phyloP scores from a whole-genome alignment of 1,140 invertebrate species.

The Dinoponera quadriceps region DNA sequence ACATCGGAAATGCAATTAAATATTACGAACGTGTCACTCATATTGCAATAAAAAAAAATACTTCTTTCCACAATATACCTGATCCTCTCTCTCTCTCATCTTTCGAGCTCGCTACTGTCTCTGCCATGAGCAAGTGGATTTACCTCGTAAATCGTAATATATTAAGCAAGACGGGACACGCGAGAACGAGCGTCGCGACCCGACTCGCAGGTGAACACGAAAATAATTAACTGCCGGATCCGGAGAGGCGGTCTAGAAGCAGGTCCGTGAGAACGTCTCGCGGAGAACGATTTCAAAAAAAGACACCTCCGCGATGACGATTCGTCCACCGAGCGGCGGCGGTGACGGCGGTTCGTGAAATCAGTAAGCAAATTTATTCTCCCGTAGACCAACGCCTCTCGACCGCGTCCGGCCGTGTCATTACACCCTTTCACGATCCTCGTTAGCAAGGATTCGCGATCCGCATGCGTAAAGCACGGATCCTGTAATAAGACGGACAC shows the following conservation, averaged over 20 bases:
- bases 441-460: slow-evolving; percentile 76
- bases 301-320: slow-evolving; percentile 18
- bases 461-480: slow-evolving; percentile 65
- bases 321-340: not conserved
- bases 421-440: slow-evolving; percentile 83
- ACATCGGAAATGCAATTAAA: not conserved
- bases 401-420: slow-evolving; percentile 82
- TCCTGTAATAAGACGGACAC: slow-evolving; percentile 68
- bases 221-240: slow-evolving; percentile 54
- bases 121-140: slow-evolving; percentile 5
- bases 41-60: not conserved
- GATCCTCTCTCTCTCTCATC: not conserved
- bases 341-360: slow-evolving; percentile 74
- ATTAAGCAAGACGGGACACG: slow-evolving; percentile 45
- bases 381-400: slow-evolving; percentile 74
- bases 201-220: slow-evolving; percentile 38
- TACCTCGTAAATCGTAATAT: slow-evolving; percentile 34
- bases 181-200: slow-evolving; percentile 25
- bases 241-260: slow-evolving; percentile 41
- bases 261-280: slow-evolving; percentile 36
- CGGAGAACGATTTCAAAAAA: slow-evolving; percentile 16
- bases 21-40: not conserved
- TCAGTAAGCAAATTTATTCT: slow-evolving; percentile 84
- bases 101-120: not conserved
- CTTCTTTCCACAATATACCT: not conserved